These are phyloP conservation scores for Octodon degus DNA, from an alignment of 2,113 vertebrate genomes.

Conservation along the genomic window DNA sequence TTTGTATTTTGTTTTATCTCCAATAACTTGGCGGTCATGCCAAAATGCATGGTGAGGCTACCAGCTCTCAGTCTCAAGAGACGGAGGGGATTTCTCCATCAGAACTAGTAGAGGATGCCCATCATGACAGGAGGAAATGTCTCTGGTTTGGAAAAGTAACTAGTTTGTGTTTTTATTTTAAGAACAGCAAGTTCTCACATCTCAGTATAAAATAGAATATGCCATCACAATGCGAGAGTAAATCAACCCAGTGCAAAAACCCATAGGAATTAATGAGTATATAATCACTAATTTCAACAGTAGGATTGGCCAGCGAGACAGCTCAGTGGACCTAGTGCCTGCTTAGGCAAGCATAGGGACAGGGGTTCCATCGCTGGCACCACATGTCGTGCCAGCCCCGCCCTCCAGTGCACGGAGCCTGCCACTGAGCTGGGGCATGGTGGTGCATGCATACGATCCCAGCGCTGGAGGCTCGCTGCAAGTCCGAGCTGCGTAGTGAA, in stretches of 20 bases:
- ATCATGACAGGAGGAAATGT: background rate
- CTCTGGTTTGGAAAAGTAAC: background rate
- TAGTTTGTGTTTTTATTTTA: conserved; percentile 40
- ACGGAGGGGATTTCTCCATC: background rate
- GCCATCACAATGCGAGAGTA: background rate
- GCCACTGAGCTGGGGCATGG: no score
- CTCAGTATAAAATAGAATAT: conserved; percentile 26
- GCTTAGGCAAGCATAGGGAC: no score
- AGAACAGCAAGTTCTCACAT: conserved; percentile 45
- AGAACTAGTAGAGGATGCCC: background rate
- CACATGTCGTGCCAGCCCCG: no score
- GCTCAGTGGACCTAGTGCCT: no score
- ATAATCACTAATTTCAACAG: conserved; percentile 36
- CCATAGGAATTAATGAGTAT: background rate
- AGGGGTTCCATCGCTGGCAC: no score
- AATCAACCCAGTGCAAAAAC: conserved; percentile 24
- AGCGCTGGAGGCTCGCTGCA: no score
- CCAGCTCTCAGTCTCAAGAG: background rate
- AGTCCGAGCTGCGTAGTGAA: no score
- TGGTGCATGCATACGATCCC: no score
- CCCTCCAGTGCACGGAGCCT: no score
- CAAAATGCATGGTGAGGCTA: background rate
- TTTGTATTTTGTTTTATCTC: conserved; percentile 83
- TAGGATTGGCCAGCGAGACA: background rate
- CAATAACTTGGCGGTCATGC: background rate